Percentiles rank a stretch among this genome's conserved stretches.
These are phyloP conservation scores for Mimachlamys varia DNA, from an alignment of 2,888 invertebrate species.

Conservation along the genomic window DNA sequence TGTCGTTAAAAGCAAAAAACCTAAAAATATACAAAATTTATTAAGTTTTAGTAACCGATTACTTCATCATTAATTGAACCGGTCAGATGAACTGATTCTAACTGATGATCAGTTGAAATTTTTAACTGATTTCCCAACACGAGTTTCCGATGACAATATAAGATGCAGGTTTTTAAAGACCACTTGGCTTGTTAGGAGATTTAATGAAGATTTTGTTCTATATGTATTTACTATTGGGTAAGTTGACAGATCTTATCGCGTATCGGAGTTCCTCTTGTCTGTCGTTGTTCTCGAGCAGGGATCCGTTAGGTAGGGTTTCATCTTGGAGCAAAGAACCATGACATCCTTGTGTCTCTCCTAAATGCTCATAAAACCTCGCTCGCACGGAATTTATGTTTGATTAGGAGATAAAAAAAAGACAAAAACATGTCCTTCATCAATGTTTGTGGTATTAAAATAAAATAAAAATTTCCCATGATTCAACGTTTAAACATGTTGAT, in stretches of 20 bases:
- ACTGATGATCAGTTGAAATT: too few relatives aligned
- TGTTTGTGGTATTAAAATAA: background rate
- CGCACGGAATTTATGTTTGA: background rate
- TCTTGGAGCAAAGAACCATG: background rate
- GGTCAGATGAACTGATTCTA: too few relatives aligned
- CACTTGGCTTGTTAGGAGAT: background rate
- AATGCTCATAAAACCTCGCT: background rate
- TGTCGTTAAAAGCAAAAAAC: too few relatives aligned
- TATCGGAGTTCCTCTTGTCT: background rate
- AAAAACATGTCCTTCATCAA: slow-evolving; percentile 14
- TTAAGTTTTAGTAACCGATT: too few relatives aligned
- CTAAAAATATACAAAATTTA: too few relatives aligned
- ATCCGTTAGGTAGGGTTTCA: background rate
- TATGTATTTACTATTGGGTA: background rate
- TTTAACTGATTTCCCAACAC: too few relatives aligned
- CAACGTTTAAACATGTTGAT: background rate
- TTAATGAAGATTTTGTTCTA: background rate
- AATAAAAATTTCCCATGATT: background rate
- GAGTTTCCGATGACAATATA: too few relatives aligned
- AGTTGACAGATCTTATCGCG: background rate
- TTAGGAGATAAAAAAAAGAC: slow-evolving; percentile 13
- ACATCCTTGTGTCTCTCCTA: background rate
- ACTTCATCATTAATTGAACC: too few relatives aligned
- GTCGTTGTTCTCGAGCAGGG: background rate
- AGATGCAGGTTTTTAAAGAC: too few relatives aligned